Evolutionary conservation across 2,888 invertebrate genomes (phyloP), one percentile per base, ranked within the genome.

Genomic region (Perithous albicinctus): DNA sequence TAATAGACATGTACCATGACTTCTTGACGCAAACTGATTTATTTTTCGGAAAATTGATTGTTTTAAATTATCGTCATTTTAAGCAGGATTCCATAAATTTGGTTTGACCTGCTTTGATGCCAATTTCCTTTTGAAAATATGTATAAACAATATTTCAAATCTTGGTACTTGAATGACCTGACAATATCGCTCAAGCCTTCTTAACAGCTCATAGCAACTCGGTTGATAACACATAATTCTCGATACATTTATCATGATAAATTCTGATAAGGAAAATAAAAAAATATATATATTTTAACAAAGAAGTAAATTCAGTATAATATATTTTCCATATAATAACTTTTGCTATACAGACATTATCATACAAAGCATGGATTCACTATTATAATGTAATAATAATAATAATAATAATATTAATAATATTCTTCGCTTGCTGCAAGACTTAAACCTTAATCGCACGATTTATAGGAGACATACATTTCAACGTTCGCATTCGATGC

Each of bases 291-390:
- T 10, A 32, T 20, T 78, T 59, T 51, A n/a, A 78, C 75, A 0
- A 43, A 2, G 78, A 84, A 83, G 78, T 92, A 92, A 92, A 92
- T 92, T 93, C 88, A 91, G 91, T 92, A 92, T 93, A 92, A 93
- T 93, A 92, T 93, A 93, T 92, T 93, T 92, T 93, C 90, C 91
- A 93, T 93, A 90, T 92, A 92, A 91, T 92, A 89, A 90, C 92
- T 92, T 90, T 92, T 90, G 92, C 92, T 93, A 92, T 93, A 92
- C 92, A 92, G 92, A 93, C 91, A 92, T 90, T 92, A 92, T 92
- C 87, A 92, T 93, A 93, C 92, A 93, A 92, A 92, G 92, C 92
- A 92, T 90, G 76, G 89, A 87, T 90, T 92, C 88, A 88, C 89
- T 88, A 90, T 88, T 75, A 54, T 64, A 51, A 73, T 56, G 63